Base-by-base conservation (phyloP, 35 echinoderm and acorn worm species). In the Ophiothrix spiculata region DNA sequence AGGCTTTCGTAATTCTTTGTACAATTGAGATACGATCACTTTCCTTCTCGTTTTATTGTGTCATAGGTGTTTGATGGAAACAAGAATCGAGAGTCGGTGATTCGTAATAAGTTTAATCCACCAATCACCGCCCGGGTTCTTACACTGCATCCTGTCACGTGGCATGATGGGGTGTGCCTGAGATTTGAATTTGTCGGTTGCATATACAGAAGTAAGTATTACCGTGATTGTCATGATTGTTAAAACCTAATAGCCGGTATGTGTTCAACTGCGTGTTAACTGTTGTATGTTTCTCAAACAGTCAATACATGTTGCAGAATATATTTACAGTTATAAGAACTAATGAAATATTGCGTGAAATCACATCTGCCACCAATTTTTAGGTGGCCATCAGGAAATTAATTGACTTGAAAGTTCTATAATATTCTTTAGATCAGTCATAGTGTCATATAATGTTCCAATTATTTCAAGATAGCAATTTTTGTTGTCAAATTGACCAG, bases 121-220 rank as follows among this genome's bases (percentile, higher is more conserved):
- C 45, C 60, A n/a, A 63, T 93, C 6, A 79, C 36, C 11, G 74
- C 80, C 21, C 74, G 56, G 0, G 17, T 31, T 23, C 25, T 93
- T 21, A 40, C 42, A 33, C 34, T 93, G 33, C 56, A 35, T 23
- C 86, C 86, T 1, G 23, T 85, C 4, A 46, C 76, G 23, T 93
- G 21, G 86, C 74, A 84, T 74, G 73, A 83, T 28, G 41, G 64
- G 16, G 84, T 93, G 1, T 81, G 91, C 31, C 56, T 93, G 31
- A 79, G 91, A 1, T 25, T 88, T 21, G 91, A 93, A 84, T 83
- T 93, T n/a, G n/a, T 93, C 19, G 91, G 86, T 32, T 93, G 91
- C 81, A 37, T 88, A 0, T n/a, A 91, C 39, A 76, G 75, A 54
- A 69, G 91, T 92, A 88, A 77, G 89, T 77, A 23, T 15, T 42